Conservation (phyloP, 2,797 vertebrate species). For the Macropus fuliginosus region DNA sequence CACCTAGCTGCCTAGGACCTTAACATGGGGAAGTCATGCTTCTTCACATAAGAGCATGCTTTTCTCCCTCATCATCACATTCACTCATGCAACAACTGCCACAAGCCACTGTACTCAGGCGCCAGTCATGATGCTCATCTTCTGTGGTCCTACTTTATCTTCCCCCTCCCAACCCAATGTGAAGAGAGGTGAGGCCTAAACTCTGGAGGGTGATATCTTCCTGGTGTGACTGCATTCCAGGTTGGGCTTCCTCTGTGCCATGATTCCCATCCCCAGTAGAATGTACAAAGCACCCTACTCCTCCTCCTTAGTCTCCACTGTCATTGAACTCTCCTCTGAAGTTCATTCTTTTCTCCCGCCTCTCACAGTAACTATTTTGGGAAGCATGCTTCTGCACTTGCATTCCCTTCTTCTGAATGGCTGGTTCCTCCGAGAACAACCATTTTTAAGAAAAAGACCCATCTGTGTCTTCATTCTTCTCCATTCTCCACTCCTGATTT, state of each 20-base stretch:
- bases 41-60: not conserved
- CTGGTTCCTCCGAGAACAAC: not conserved
- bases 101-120: not conserved
- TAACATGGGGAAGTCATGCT: not conserved
- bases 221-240: not conserved
- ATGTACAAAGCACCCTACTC: not conserved
- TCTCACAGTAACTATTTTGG: not conserved
- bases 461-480: not conserved
- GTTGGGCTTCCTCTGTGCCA: not conserved
- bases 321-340: not conserved
- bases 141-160: not conserved
- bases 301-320: not conserved
- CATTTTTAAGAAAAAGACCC: not conserved
- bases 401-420: not conserved
- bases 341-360: not conserved
- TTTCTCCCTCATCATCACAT: not conserved
- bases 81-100: not conserved
- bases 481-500: not conserved
- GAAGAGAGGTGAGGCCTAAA: not conserved
- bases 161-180: not conserved
- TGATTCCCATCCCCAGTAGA: not conserved
- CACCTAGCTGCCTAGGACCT: too few species aligned
- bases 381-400: not conserved
- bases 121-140: not conserved
- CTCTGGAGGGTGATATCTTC: not conserved